A percentile compares a stretch with the other conserved stretches of the same genome.
phyloP scores from a whole-genome alignment of 2,888 invertebrate genomes.

The Rapana venosa region DNA sequence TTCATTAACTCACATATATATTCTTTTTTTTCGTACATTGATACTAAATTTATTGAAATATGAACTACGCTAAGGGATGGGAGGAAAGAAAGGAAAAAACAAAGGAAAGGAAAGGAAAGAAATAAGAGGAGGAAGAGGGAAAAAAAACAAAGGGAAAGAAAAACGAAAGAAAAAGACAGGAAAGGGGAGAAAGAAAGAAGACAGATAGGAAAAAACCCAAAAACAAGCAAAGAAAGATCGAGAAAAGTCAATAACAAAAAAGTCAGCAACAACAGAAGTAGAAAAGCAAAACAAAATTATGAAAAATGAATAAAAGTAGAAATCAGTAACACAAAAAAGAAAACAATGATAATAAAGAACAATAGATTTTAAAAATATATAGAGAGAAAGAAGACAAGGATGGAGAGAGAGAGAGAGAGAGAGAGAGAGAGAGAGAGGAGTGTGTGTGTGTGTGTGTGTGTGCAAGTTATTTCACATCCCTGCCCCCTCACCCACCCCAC shows the following conservation, averaged over 20 bases:
- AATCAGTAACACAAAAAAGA: neutral
- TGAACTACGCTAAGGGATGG: neutral
- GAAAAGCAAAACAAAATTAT: neutral
- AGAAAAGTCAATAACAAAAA: neutral
- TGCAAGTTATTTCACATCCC: neutral
- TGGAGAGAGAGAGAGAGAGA: neutral
- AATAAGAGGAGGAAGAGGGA: neutral
- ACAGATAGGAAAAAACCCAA: neutral
- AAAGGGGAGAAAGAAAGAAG: neutral
- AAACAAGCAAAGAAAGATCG: neutral
- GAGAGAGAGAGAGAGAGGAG: neutral
- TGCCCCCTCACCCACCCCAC: neutral
- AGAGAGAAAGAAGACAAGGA: neutral
- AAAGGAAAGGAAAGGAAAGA: neutral
- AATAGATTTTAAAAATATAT: neutral
- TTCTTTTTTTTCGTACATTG: too few relatives aligned
- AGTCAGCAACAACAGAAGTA: neutral
- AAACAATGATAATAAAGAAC: too few relatives aligned
- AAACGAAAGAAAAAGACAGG: neutral
- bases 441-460: neutral
- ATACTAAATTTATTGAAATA: neutral
- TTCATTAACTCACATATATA: too few relatives aligned
- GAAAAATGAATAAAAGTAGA: neutral
- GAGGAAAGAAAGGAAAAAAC: neutral
- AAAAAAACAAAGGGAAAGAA: neutral